Percentiles rank a stretch among this genome's conserved stretches.
Evolutionary conservation across 2,797 vertebrate genomes (phyloP).

Genomic region (Argya squamiceps): DNA sequence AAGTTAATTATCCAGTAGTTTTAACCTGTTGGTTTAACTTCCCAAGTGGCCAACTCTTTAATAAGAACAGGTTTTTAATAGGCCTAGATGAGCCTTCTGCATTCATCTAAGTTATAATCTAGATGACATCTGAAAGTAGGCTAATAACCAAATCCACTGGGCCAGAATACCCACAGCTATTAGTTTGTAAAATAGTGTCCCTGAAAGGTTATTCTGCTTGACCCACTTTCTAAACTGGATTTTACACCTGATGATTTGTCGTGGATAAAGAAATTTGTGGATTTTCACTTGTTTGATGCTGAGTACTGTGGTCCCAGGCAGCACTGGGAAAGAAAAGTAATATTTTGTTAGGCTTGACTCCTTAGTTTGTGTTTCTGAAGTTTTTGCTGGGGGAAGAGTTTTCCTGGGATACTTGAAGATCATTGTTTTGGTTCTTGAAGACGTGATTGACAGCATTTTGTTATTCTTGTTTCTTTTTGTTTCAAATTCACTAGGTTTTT

Average conservation of each 20-base stretch:
- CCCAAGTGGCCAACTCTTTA: background rate
- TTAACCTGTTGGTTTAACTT: slow-evolving; percentile 31
- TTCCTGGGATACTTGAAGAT: background rate
- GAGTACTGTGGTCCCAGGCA: background rate
- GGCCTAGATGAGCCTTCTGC: background rate
- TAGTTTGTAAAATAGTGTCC: slow-evolving; percentile 22
- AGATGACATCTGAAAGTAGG: slow-evolving; percentile 27
- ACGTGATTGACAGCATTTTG: fast-evolving
- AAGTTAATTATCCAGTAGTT: background rate
- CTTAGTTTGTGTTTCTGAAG: background rate
- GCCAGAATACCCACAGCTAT: slow-evolving; percentile 26
- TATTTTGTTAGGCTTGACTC: background rate
- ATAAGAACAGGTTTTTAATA: slow-evolving; percentile 28
- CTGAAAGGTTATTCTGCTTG: slow-evolving; percentile 4
- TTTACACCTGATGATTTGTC: background rate
- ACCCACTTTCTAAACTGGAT: slow-evolving; percentile 8
- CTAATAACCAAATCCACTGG: background rate
- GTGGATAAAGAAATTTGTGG: background rate
- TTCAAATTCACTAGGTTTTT: background rate
- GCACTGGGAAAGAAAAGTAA: background rate
- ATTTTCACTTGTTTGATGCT: background rate
- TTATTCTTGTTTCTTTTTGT: background rate
- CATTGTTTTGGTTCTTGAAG: background rate
- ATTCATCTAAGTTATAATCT: background rate
- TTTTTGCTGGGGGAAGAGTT: background rate